Percentiles rank a stretch among this genome's conserved stretches.
These are phyloP conservation scores for Lycophotia porphyrea DNA, from an alignment of 2,888 invertebrate genomes.

Conservation along the genomic window DNA sequence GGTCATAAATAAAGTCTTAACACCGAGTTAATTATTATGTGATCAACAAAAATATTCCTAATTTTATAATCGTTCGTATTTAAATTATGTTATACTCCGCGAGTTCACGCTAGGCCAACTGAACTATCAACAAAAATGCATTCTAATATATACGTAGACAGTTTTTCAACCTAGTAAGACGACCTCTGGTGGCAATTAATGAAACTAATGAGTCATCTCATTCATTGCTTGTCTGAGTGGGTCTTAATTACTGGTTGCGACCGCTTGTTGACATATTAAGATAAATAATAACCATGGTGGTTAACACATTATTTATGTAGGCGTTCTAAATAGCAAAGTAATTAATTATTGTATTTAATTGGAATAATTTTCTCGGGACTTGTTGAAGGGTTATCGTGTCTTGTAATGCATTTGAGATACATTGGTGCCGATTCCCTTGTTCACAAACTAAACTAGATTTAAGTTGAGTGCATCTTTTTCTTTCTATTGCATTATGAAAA, in stretches of 20 bases:
- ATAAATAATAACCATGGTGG: slow-evolving; percentile 48
- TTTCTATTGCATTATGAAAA: too few relatives aligned
- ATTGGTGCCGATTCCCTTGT: too few relatives aligned
- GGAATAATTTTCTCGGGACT: slow-evolving; percentile 1
- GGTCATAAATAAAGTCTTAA: background rate
- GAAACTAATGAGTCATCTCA: slow-evolving; percentile 60
- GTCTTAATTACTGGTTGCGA: slow-evolving; percentile 59
- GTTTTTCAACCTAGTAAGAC: slow-evolving; percentile 11
- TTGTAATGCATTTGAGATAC: background rate
- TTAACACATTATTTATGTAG: slow-evolving; percentile 51
- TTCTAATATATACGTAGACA: background rate
- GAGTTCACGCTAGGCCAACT: background rate
- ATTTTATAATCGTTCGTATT: background rate
- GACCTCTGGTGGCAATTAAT: slow-evolving; percentile 41
- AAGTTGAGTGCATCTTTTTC: too few relatives aligned
- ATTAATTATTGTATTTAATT: slow-evolving; percentile 28
- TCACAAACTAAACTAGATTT: too few relatives aligned
- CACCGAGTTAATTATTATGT: background rate
- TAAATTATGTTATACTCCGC: background rate
- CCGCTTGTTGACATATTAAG: slow-evolving; percentile 61
- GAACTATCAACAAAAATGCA: background rate
- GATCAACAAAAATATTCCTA: background rate
- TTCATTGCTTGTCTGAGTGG: slow-evolving; percentile 48
- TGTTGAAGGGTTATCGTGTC: background rate
- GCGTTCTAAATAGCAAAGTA: slow-evolving; percentile 36